These are phyloP conservation scores for Xylota segnis DNA, from an alignment of 2,888 invertebrate genomes.

Conservation along the genomic window DNA sequence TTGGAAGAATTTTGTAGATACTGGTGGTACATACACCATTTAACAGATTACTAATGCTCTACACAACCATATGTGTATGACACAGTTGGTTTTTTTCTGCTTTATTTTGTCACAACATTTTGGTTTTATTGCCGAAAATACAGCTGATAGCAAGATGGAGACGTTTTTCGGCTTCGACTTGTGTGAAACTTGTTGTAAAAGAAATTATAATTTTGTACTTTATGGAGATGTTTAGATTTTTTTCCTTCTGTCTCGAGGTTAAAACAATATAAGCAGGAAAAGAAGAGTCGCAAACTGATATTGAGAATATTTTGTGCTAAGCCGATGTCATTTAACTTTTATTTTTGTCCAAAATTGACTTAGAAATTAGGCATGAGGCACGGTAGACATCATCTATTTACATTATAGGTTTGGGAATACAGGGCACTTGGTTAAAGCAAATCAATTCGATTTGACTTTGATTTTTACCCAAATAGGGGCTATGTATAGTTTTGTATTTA, in stretches of 20 bases:
- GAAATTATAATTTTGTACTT: slow-evolving; percentile 23
- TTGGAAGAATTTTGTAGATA: slow-evolving; percentile 28
- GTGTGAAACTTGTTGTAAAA: slow-evolving; percentile 28
- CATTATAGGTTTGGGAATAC: neutral
- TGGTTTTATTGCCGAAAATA: neutral
- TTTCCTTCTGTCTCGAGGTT: slow-evolving; percentile 30
- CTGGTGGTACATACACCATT: slow-evolving; percentile 34
- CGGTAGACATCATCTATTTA: neutral
- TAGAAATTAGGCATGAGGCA: slow-evolving; percentile 1
- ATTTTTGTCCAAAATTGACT: neutral
- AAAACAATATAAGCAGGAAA: neutral
- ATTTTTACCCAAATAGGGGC: no score
- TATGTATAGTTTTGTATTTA: no score
- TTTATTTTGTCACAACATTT: neutral
- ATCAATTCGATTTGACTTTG: neutral
- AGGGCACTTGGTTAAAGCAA: slow-evolving; percentile 12
- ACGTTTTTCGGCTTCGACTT: neutral
- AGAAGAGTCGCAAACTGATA: slow-evolving; percentile 8
- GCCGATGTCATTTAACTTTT: neutral
- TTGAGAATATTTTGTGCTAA: neutral
- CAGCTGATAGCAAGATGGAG: slow-evolving; percentile 46
- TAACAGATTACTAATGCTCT: slow-evolving; percentile 24
- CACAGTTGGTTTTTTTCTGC: neutral
- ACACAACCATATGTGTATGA: slow-evolving; percentile 1
- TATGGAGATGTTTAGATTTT: slow-evolving; percentile 31